Conservation (phyloP, 2,113 vertebrate genomes). For the Capra hircus region DNA sequence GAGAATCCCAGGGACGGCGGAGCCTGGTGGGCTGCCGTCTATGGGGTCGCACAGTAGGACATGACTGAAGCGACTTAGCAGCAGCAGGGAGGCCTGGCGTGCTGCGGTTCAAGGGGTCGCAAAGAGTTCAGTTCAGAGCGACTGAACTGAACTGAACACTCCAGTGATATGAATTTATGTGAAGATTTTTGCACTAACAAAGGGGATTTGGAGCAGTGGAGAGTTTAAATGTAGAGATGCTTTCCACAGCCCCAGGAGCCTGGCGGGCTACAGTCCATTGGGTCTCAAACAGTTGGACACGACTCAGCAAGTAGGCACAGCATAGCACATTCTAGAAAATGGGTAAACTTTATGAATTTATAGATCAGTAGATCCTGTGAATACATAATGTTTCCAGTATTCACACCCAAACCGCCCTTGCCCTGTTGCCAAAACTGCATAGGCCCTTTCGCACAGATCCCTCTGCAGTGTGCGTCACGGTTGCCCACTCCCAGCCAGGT, state of each 20-base stretch:
- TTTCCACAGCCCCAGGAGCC: neutral
- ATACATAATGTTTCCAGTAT: neutral
- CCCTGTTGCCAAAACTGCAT: neutral
- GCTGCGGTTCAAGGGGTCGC: too few species aligned
- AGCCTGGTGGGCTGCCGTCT: too few species aligned
- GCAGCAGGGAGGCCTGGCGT: too few species aligned
- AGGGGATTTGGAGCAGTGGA: neutral
- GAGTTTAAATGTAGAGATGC: neutral
- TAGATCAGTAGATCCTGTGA: neutral
- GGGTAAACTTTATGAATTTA: neutral
- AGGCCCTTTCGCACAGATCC: neutral
- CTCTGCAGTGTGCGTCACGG: neutral
- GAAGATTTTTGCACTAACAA: neutral
- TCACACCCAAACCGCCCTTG: neutral
- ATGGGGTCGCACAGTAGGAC: too few species aligned
- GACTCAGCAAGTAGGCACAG: neutral
- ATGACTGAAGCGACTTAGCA: too few species aligned
- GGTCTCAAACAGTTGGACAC: neutral
- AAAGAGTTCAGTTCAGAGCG: too few species aligned
- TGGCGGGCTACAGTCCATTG: neutral
- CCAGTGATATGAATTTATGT: neutral
- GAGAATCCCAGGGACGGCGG: too few species aligned
- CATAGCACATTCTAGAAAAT: neutral
- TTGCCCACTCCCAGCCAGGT: neutral
- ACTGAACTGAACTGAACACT: neutral